These are phyloP conservation scores for Brachystomella parvula DNA, from an alignment of 1,140 invertebrate species.

Conservation along the genomic window DNA sequence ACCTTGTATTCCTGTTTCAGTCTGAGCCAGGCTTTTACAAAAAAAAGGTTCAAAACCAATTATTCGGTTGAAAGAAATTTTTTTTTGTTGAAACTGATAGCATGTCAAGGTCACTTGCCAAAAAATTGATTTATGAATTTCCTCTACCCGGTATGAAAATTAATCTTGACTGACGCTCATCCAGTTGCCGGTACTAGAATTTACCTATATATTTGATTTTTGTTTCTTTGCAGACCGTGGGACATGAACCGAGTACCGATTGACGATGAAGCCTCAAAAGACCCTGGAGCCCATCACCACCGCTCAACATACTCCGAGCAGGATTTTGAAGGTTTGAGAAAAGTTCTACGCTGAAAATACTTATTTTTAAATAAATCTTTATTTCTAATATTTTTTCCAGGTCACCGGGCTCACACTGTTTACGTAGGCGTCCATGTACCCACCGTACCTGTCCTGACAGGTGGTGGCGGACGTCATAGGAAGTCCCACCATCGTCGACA, in stretches of 20 bases:
- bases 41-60: no score
- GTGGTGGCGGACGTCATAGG: slow-evolving; percentile 49
- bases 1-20: no score
- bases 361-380: not conserved
- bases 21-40: no score
- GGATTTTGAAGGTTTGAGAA: slow-evolving; percentile 68
- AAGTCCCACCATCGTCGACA: slow-evolving; percentile 53
- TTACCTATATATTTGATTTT: not conserved
- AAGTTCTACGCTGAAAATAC: not conserved
- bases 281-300: slow-evolving; percentile 66
- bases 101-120: no score
- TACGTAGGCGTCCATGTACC: slow-evolving; percentile 81
- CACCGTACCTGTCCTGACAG: slow-evolving; percentile 18
- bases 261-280: slow-evolving; percentile 58
- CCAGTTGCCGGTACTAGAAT: not conserved
- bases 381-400: slow-evolving; percentile 45
- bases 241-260: slow-evolving; percentile 38
- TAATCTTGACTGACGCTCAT: no score
- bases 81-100: no score
- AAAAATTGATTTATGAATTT: no score
- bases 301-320: slow-evolving; percentile 69
- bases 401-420: slow-evolving; percentile 77
- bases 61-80: no score
- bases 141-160: no score
- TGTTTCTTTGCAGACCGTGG: slow-evolving; percentile 36